Percentiles rank a stretch among this genome's conserved stretches.
These are phyloP conservation scores for Schlechtendalia chinensis DNA, from an alignment of 1,140 invertebrate species.

Conservation along the genomic window DNA sequence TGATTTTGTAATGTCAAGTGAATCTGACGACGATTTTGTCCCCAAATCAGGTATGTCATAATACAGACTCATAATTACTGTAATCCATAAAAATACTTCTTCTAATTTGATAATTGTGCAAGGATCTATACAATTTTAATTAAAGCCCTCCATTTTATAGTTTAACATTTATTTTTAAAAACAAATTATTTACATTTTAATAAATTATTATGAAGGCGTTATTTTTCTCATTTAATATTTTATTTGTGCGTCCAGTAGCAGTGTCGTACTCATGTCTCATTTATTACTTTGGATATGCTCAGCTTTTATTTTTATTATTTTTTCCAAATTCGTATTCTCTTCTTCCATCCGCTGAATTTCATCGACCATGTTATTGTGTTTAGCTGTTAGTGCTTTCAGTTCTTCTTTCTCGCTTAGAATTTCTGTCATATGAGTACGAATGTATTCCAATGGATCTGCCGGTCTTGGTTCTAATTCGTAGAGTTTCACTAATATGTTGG, in stretches of 20 bases:
- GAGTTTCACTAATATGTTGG: conserved; percentile 18
- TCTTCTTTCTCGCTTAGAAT: neutral
- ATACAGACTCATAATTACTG: no score
- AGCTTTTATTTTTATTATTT: neutral
- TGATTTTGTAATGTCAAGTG: conserved; percentile 3
- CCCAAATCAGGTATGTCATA: conserved; percentile 9
- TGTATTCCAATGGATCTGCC: conserved; percentile 41
- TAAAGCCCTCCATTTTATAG: no score
- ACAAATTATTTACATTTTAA: no score
- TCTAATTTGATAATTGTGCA: no score
- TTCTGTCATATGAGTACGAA: conserved; percentile 36
- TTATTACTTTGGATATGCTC: neutral
- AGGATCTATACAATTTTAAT: no score
- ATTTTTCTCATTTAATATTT: no score
- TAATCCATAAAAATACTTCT: no score
- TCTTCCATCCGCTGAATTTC: conserved; percentile 23
- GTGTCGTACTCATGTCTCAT: neutral
- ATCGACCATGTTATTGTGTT: conserved; percentile 3
- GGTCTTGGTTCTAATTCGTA: conserved; percentile 27
- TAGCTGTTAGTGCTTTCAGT: neutral
- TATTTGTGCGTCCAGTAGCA: no score
- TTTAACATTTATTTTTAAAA: no score
- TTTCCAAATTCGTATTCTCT: conserved; percentile 10
- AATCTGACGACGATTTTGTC: conserved; percentile 26
- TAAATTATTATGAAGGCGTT: no score